A percentile compares a stretch with the other conserved stretches of the same genome.
Conservation (phyloP, 2,113 vertebrate species). For the Hippocampus guttulatus region DNA sequence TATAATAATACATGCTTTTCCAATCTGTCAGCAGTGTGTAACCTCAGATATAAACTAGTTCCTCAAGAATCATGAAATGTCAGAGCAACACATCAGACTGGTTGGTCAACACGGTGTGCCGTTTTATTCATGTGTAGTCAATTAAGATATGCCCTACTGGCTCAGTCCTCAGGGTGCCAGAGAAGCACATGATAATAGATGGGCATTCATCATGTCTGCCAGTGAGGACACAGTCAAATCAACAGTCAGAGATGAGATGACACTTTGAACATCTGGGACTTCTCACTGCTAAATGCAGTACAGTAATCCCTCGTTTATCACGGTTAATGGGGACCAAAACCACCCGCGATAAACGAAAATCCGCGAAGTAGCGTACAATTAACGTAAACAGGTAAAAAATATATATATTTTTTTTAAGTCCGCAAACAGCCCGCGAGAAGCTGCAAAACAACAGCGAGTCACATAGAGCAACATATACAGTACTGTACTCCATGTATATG, state of each 20-base stretch:
- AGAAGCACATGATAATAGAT: conserved; percentile 58
- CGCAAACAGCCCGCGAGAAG: no score
- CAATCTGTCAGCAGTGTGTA: conserved; percentile 13
- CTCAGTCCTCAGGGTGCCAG: conserved; percentile 42
- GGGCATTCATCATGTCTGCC: conserved; percentile 60
- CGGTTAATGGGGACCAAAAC: no score
- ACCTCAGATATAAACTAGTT: conserved; percentile 29
- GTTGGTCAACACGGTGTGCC: conserved; percentile 47
- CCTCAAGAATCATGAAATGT: conserved; percentile 43
- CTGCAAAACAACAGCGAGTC: no score
- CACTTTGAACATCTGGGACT: background rate
- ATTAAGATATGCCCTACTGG: conserved; percentile 61
- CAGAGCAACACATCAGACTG: conserved; percentile 32
- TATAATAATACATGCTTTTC: no score
- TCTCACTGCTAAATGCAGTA: background rate
- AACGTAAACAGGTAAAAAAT: no score
- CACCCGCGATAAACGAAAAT: no score
- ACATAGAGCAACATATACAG: no score
- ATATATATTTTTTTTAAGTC: no score
- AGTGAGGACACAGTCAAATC: conserved; percentile 34
- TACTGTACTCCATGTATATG: no score
- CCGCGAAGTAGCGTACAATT: no score
- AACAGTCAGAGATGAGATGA: background rate
- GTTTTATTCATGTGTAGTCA: conserved; percentile 58
- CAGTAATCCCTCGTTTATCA: no score